A percentile compares a stretch with the other conserved stretches of the same genome.
phyloP scores from a whole-genome alignment of 1,140 invertebrate genomes.

The Whitmania pigra region DNA sequence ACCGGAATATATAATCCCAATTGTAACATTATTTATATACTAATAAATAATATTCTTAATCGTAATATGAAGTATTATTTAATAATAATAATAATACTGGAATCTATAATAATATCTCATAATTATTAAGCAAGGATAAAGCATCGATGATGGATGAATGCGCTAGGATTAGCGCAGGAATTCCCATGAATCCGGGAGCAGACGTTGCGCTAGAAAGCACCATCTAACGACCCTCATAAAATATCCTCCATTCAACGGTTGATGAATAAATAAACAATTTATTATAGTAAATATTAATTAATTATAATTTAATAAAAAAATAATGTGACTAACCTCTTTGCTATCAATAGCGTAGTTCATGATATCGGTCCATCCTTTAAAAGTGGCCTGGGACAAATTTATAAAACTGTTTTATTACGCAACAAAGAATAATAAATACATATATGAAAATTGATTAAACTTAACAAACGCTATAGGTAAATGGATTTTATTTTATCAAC shows the following conservation, averaged over 20 bases:
- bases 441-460: not conserved
- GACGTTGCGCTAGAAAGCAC: constrained; percentile 82
- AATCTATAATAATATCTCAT: too few relatives aligned
- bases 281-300: constrained; percentile 45
- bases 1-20: too few relatives aligned
- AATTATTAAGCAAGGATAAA: too few relatives aligned
- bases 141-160: too few relatives aligned
- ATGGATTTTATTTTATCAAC: too few relatives aligned
- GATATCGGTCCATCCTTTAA: constrained; percentile 75
- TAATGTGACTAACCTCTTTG: constrained; percentile 51
- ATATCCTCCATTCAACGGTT: not conserved
- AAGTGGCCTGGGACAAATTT: constrained; percentile 57
- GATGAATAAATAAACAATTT: not conserved
- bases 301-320: constrained; percentile 51
- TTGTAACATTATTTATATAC: too few relatives aligned
- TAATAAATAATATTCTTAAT: too few relatives aligned
- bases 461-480: not conserved
- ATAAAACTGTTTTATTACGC: not conserved
- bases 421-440: not conserved
- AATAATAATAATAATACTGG: too few relatives aligned
- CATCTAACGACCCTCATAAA: constrained; percentile 44
- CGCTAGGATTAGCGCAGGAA: constrained; percentile 51
- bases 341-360: constrained; percentile 97
- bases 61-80: too few relatives aligned
- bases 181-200: constrained; percentile 51